These are phyloP conservation scores for Beaufortia kweichowensis DNA, from an alignment of 2,113 vertebrate species.

Conservation along the genomic window DNA sequence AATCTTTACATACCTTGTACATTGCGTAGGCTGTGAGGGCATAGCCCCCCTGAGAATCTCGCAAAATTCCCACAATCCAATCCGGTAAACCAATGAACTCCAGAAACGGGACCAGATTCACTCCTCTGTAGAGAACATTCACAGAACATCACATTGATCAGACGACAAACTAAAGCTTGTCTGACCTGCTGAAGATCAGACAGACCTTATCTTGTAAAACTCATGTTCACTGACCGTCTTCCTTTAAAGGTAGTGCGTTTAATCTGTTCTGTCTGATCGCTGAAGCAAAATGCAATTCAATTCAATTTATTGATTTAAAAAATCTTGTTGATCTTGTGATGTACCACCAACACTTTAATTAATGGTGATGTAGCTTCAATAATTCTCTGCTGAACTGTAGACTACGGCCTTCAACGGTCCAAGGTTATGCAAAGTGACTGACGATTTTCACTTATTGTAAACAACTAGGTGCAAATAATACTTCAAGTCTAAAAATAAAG, in stretches of 20 bases:
- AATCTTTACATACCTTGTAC: slow-evolving; percentile 85
- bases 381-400: background rate
- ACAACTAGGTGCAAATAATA: too few relatives aligned
- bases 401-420: background rate
- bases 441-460: too few relatives aligned
- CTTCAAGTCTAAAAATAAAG: too few relatives aligned
- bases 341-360: background rate
- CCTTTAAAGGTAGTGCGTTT: background rate
- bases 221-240: background rate
- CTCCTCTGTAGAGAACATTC: slow-evolving; percentile 69
- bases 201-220: slow-evolving; percentile 26
- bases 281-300: background rate
- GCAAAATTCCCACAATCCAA: slow-evolving; percentile 77
- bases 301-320: background rate
- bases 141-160: background rate
- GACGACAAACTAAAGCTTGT: slow-evolving; percentile 15
- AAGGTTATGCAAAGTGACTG: background rate
- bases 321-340: background rate
- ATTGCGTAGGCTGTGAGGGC: slow-evolving; percentile 83
- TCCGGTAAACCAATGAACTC: slow-evolving; percentile 81
- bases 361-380: background rate
- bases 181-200: slow-evolving; percentile 34
- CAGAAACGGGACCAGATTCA: slow-evolving; percentile 85
- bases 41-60: slow-evolving; percentile 85
- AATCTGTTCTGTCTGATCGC: background rate